Conservation (phyloP, 2,888 invertebrate species). For the Apocheima hispidaria region DNA sequence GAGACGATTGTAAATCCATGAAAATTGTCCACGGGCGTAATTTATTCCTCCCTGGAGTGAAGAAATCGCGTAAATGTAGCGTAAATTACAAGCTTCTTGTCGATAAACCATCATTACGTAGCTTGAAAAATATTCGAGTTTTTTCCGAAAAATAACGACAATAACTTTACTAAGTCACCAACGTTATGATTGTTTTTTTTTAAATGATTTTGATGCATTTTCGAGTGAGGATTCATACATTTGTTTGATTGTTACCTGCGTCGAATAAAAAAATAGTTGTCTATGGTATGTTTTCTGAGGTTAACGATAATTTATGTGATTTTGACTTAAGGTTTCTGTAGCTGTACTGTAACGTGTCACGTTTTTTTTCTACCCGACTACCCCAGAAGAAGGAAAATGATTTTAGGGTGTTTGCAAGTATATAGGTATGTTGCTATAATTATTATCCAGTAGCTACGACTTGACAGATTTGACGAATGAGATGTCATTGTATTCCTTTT, state of each 20-base stretch:
- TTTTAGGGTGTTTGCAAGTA: no score
- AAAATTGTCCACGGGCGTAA: slow-evolving; percentile 55
- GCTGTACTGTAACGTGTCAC: no score
- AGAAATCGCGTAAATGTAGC: slow-evolving; percentile 34
- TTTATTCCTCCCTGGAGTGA: slow-evolving; percentile 53
- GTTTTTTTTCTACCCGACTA: no score
- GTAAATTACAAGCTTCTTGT: slow-evolving; percentile 38
- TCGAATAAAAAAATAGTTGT: not conserved
- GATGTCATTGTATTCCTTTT: no score
- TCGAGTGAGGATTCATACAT: not conserved
- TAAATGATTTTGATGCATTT: not conserved
- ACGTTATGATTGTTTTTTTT: not conserved
- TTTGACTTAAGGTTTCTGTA: no score
- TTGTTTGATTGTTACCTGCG: not conserved
- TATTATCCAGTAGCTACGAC: no score
- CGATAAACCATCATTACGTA: slow-evolving; percentile 9
- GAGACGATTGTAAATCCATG: slow-evolving; percentile 60
- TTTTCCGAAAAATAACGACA: slow-evolving; percentile 2
- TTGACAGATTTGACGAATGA: no score
- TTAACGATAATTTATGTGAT: no score
- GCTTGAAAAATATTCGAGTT: not conserved
- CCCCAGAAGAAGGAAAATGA: no score
- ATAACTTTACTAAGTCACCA: not conserved
- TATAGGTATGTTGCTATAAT: no score
- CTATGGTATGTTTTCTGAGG: no score